Conservation (phyloP, 2,113 vertebrate genomes). For the Scalopus aquaticus region DNA sequence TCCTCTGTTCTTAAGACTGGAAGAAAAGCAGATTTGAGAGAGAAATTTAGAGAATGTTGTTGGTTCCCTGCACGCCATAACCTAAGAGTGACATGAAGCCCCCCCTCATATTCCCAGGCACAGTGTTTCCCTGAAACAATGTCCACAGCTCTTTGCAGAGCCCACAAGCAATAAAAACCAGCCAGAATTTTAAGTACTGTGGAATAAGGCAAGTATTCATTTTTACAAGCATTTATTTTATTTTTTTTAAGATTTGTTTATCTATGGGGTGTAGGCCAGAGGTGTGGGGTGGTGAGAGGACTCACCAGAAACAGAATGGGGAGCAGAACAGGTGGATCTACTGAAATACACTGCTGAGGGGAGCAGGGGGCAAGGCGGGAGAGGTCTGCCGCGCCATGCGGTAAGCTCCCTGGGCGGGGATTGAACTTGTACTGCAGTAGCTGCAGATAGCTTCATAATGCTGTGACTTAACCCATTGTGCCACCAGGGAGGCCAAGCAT, state of each 20-base stretch:
- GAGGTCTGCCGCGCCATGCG: no score
- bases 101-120: background rate
- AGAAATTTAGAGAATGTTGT: background rate
- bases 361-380: no score
- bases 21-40: background rate
- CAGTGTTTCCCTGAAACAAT: background rate
- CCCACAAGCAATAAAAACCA: conserved; percentile 24
- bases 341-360: no score
- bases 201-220: background rate
- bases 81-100: background rate
- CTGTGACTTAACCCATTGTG: no score
- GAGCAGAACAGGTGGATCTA: no score
- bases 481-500: no score
- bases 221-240: background rate
- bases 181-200: conserved; percentile 6
- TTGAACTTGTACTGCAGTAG: no score
- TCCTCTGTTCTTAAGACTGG: background rate
- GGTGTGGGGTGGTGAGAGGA: no score
- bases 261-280: no score
- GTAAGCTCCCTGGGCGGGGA: no score
- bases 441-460: no score
- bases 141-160: background rate
- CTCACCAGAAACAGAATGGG: no score
- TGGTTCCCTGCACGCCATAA: background rate
- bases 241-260: background rate